A percentile compares a stretch with the other conserved stretches of the same genome.
Conservation (phyloP, 2,797 vertebrate species). For the Pyrocephalus nanus region DNA sequence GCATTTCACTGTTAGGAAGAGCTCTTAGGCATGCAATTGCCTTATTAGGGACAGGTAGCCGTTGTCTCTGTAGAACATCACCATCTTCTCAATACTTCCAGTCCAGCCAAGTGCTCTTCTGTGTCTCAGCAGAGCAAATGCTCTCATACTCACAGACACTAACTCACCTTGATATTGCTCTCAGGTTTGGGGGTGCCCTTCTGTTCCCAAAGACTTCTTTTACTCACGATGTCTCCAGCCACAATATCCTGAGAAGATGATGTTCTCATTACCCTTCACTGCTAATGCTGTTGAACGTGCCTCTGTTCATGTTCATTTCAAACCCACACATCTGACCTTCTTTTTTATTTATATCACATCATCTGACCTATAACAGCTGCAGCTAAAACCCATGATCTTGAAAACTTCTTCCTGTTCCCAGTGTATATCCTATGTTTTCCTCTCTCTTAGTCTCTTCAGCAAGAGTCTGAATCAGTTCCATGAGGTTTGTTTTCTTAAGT, state of each 20-base stretch:
- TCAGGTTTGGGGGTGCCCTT: slow-evolving; percentile 74
- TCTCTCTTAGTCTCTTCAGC: not conserved
- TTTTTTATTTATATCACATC: not conserved
- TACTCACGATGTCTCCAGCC: slow-evolving; percentile 90
- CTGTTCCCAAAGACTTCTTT: slow-evolving; percentile 93
- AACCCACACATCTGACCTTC: not conserved
- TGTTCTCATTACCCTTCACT: not conserved
- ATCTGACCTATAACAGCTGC: slow-evolving; percentile 17
- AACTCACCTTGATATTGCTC: slow-evolving; percentile 65
- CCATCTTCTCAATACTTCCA: not conserved
- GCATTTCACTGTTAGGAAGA: not conserved
- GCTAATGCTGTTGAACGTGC: not conserved
- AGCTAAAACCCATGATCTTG: not conserved
- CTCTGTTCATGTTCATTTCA: not conserved
- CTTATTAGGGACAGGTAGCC: not conserved
- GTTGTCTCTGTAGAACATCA: not conserved
- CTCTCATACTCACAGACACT: not conserved
- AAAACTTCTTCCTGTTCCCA: not conserved
- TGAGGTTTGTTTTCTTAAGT: slow-evolving; percentile 16
- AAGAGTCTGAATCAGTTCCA: not conserved
- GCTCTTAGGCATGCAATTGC: not conserved
- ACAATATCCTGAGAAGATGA: slow-evolving; percentile 83
- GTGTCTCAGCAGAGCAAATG: not conserved
- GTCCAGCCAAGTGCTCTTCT: not conserved
- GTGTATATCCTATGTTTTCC: not conserved